These are phyloP conservation scores for Aphrocallistes beatrix DNA, from an alignment of 37 sponge, comb jelly and placozoan species.

Conservation along the genomic window DNA sequence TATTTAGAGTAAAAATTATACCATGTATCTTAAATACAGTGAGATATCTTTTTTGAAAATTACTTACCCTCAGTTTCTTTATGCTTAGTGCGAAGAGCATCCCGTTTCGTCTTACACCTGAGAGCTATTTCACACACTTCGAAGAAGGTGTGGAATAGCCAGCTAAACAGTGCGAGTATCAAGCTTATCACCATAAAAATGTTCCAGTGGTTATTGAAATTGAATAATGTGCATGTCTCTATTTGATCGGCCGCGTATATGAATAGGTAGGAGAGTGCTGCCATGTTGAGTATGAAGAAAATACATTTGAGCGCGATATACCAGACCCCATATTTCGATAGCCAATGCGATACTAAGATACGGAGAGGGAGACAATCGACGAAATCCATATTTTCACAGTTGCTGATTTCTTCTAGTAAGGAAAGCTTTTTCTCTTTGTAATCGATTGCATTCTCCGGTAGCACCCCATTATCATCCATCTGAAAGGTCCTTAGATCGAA, in stretches of 20 bases:
- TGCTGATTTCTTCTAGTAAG: not conserved
- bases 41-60: not conserved
- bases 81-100: not conserved
- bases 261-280: not conserved
- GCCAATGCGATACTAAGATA: not conserved
- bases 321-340: not conserved
- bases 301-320: not conserved
- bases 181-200: not conserved
- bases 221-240: not conserved
- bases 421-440: not conserved
- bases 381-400: not conserved
- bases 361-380: not conserved
- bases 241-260: not conserved
- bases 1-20: not conserved
- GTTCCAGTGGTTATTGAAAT: not conserved
- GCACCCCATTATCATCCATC: not conserved
- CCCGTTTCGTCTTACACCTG: not conserved
- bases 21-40: not conserved
- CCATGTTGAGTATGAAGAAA: not conserved
- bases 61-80: not conserved
- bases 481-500: constrained; percentile 7
- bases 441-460: not conserved
- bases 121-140: constrained; percentile 1
- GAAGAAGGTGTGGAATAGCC: not conserved
- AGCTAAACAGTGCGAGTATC: not conserved